Percentiles rank a stretch among this genome's conserved stretches.
Evolutionary conservation across 2,888 invertebrate genomes (phyloP).

Genomic region (Imbricaverruca yamaguchii): DNA sequence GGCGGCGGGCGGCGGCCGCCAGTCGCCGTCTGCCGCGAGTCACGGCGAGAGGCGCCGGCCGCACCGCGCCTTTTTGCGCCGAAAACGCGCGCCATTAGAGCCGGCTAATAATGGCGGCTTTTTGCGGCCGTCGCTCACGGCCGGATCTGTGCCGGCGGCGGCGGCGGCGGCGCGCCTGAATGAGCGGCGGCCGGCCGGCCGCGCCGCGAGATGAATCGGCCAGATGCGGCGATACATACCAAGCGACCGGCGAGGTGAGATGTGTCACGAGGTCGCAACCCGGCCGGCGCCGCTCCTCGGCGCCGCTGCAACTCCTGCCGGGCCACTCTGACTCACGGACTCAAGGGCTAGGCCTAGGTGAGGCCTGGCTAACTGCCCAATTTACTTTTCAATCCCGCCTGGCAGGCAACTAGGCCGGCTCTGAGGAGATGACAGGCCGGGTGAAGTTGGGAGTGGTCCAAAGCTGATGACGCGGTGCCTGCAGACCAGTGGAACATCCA

Average conservation of each 20-base stretch:
- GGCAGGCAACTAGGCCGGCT: no score
- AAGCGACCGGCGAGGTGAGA: background rate
- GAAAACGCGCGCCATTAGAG: background rate
- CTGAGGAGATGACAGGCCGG: no score
- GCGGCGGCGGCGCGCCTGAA: background rate
- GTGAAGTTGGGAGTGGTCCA: no score
- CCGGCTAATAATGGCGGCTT: background rate
- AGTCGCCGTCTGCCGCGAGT: background rate
- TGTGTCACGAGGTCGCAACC: no score
- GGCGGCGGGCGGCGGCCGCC: background rate
- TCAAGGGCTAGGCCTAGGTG: no score
- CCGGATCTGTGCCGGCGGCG: background rate
- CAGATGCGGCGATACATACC: background rate
- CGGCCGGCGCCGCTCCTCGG: no score
- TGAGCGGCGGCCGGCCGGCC: background rate
- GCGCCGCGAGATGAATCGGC: background rate
- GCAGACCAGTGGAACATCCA: no score
- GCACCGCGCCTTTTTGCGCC: background rate
- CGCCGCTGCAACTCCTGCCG: no score
- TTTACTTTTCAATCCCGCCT: no score
- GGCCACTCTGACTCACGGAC: no score
- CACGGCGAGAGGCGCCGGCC: background rate
- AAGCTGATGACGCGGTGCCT: no score
- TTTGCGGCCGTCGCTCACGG: background rate
- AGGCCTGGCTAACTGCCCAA: no score